Conservation (phyloP, 2,113 vertebrate genomes). For the Romanogobio albipinnatus region DNA sequence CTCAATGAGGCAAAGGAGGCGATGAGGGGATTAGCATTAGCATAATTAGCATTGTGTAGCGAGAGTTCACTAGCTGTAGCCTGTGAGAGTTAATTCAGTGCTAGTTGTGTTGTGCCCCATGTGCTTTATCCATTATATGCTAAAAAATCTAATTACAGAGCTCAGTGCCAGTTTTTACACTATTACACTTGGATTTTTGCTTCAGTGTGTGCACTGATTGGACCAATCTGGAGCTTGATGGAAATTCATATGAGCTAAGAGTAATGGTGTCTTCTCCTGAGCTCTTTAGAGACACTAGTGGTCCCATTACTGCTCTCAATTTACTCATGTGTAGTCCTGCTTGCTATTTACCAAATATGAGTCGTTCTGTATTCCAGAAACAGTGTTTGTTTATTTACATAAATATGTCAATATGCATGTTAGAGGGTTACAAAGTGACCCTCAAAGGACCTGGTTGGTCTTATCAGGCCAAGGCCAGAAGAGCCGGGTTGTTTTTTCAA, state of each 20-base stretch:
- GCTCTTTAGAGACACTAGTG: neutral
- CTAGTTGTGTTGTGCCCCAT: constrained; percentile 11
- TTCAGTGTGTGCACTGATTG: neutral
- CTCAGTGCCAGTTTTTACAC: constrained; percentile 18
- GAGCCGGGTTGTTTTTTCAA: constrained; percentile 2
- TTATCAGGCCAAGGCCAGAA: constrained; percentile 34
- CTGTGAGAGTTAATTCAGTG: constrained; percentile 24
- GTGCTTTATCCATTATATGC: constrained; percentile 16
- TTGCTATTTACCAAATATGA: neutral
- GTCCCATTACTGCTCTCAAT: neutral
- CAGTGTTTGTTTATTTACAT: constrained; percentile 12
- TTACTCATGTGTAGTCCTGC: constrained; percentile 14
- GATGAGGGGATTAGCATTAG: constrained; percentile 30
- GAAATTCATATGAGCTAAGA: constrained; percentile 27
- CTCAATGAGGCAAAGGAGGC: constrained; percentile 15
- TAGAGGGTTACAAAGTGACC: constrained; percentile 17
- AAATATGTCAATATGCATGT: constrained; percentile 43
- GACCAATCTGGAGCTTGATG: neutral
- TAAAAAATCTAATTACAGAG: constrained; percentile 26
- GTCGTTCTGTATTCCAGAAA: neutral
- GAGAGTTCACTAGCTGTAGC: neutral
- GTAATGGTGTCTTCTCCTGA: constrained; percentile 3
- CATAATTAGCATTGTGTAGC: constrained; percentile 38
- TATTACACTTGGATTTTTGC: neutral
- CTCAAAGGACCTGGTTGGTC: neutral